Evolutionary conservation across 2,888 invertebrate genomes (phyloP), one percentile per base, ranked within the genome.

Genomic region (Zaprionus obscuricornis): DNA sequence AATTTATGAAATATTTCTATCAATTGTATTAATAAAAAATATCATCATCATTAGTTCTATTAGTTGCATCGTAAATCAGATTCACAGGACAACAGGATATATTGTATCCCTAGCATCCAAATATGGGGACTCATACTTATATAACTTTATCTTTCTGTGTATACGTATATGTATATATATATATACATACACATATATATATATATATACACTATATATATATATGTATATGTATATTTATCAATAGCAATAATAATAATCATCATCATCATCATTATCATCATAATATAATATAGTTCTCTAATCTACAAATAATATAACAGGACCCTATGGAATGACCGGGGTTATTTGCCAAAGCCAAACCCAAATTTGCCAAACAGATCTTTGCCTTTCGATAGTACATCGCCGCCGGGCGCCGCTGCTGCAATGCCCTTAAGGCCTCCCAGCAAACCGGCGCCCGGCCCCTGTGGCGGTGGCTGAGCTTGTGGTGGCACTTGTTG

Each of bases 311-410:
- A 83, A 85, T 86, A 87, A 85, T 87, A 86, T 82, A 82, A 82
- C 85, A 82, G 81, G 81, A 82, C 69, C 85, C 88, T 86, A 87
- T 78, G 81, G 82, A 88, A 87, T 88, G 89, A 88, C 89, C 88
- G 88, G 90, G 90, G 90, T 93, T 93, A 93, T 93, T 93, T 93
- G 88, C 94, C 94, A 87, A 97, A 93, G 75, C 97, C 97, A 91
- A 97, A 97, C 95, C 97, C 97, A 91, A 97, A 97, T 76, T 88
- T 88, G 43, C 88, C 88, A 90, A 97, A 96, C 76, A 97, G 94
- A 92, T 97, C 97, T 91, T 97, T 97, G 87, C 97, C 97, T 91
- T 97, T 97, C 88, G 96, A 96, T 84, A 97, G 92, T 79, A 97
- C 96, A 89, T 96, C 96, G 85, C 96, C 96, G 68, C 96, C 96